Evolutionary conservation across 1,140 invertebrate genomes (phyloP).

Genomic region (Pogonognathellus flavescens): DNA sequence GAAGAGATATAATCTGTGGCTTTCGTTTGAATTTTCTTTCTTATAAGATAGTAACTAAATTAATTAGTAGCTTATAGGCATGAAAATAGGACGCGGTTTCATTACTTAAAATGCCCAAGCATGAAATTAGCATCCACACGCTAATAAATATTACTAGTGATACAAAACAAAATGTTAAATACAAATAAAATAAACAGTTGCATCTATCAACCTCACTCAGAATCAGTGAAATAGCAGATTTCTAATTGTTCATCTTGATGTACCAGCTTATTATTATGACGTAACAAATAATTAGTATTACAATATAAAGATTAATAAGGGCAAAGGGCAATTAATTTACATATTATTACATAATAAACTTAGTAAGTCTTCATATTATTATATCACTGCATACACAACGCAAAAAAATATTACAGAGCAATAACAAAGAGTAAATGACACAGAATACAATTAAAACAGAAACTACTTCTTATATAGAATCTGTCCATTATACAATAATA

Average conservation of each 20-base stretch:
- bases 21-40: too few species aligned
- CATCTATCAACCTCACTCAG: background rate
- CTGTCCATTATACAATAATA: too few species aligned
- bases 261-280: background rate
- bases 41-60: too few species aligned
- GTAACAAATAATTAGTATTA: too few species aligned
- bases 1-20: too few species aligned
- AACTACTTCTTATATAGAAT: too few species aligned
- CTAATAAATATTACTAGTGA: background rate
- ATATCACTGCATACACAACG: constrained; percentile 32
- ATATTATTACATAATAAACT: constrained; percentile 4
- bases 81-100: background rate
- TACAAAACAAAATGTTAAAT: background rate
- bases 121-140: background rate
- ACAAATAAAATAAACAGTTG: background rate
- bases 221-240: background rate
- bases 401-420: constrained; percentile 1
- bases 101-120: background rate
- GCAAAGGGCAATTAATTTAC: background rate
- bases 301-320: background rate
- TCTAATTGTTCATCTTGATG: background rate
- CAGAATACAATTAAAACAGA: too few species aligned
- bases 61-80: too few species aligned
- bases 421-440: background rate
- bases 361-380: constrained; percentile 6